Evolutionary conservation across 1,140 invertebrate species (phyloP).

Genomic region (Solenopsis invicta): DNA sequence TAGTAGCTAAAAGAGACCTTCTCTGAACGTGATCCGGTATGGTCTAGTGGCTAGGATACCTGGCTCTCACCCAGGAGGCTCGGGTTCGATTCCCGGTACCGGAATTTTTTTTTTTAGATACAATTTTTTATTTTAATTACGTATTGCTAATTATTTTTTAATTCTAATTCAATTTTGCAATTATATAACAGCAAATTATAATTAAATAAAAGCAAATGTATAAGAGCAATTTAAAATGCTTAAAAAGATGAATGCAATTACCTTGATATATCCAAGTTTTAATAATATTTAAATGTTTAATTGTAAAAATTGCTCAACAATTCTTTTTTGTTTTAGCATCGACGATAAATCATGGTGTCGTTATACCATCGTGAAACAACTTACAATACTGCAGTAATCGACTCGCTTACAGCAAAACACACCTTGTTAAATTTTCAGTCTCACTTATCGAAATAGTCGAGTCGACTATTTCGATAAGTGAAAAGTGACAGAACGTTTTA

Average conservation of each 20-base stretch:
- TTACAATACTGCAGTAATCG: neutral
- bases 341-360: neutral
- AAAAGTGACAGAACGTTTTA: slow-evolving; percentile 32
- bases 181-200: neutral
- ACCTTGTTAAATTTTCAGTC: slow-evolving; percentile 21
- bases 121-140: neutral
- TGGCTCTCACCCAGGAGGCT: slow-evolving; percentile 82
- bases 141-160: neutral
- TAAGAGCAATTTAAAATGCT: neutral
- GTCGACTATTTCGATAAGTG: slow-evolving; percentile 32
- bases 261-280: no score
- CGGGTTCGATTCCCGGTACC: slow-evolving; percentile 82
- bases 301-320: neutral
- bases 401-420: slow-evolving; percentile 6
- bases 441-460: neutral
- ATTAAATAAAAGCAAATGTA: slow-evolving; percentile 5
- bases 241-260: no score
- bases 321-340: neutral
- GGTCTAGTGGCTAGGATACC: slow-evolving; percentile 82
- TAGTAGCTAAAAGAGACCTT: neutral
- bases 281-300: no score
- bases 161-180: neutral
- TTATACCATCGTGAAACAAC: neutral
- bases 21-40: slow-evolving; percentile 71
- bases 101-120: slow-evolving; percentile 58